Conservation (phyloP, 2,888 invertebrate genomes). For the Heliconius erato region DNA sequence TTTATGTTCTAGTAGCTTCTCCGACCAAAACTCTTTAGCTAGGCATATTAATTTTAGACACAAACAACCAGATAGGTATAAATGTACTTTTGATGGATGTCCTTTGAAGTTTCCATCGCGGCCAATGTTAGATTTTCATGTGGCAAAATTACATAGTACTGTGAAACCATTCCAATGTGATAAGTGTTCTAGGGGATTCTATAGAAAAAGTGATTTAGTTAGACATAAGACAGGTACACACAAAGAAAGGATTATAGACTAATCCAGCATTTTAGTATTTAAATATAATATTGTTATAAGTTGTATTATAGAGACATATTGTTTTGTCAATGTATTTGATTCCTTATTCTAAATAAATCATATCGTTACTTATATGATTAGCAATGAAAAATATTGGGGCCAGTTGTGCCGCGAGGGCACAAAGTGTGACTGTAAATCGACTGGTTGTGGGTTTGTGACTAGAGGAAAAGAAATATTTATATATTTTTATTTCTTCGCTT, state of each 20-base stretch:
- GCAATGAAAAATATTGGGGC: no score
- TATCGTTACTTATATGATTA: no score
- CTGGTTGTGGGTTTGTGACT: no score
- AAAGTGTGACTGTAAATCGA: no score
- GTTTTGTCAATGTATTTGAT: no score
- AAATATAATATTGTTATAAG: neutral
- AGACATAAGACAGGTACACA: conserved; percentile 76
- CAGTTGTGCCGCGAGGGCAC: no score
- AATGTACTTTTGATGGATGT: conserved; percentile 70
- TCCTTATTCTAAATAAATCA: no score
- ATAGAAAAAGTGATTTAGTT: conserved; percentile 76
- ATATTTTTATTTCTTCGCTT: no score
- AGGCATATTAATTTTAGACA: conserved; percentile 75
- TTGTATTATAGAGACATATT: neutral
- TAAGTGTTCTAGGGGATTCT: conserved; percentile 74
- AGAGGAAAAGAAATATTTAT: no score
- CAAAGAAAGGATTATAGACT: conserved; percentile 64
- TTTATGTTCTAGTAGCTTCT: conserved; percentile 72
- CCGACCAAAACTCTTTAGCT: conserved; percentile 69
- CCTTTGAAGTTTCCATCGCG: conserved; percentile 68
- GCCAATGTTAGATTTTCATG: conserved; percentile 74
- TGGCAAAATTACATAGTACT: conserved; percentile 71
- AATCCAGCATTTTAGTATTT: neutral
- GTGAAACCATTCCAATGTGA: conserved; percentile 72
- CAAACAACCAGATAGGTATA: conserved; percentile 68